Conservation (phyloP, 2,797 vertebrate species). For the Cephalopachus bancanus region DNA sequence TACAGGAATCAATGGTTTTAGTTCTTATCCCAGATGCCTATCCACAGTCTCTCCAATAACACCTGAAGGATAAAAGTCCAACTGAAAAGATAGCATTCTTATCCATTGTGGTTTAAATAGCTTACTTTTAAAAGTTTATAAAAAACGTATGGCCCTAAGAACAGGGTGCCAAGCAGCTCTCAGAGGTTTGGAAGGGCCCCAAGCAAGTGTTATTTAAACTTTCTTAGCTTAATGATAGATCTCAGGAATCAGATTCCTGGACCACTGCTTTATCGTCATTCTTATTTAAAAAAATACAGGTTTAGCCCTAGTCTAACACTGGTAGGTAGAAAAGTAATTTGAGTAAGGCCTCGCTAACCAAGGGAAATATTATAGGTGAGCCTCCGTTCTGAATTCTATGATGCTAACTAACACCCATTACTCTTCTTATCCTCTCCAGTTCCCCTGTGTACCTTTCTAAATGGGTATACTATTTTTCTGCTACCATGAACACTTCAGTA, state of each 20-base stretch:
- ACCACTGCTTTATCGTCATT: not conserved
- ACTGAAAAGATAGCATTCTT: not conserved
- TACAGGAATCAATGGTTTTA: accelerated
- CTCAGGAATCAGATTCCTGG: not conserved
- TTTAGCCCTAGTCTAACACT: not conserved
- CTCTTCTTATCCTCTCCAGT: not conserved
- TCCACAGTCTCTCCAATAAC: not conserved
- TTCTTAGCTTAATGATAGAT: not conserved
- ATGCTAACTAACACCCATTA: not conserved
- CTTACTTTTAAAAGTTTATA: not conserved
- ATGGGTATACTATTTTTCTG: slow-evolving; percentile 67
- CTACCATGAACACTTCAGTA: slow-evolving; percentile 73
- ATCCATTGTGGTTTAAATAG: not conserved
- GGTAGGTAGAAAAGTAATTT: not conserved
- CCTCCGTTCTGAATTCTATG: not conserved
- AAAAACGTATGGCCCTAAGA: not conserved
- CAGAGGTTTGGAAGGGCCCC: not conserved
- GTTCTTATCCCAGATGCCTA: not conserved
- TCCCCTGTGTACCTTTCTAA: not conserved
- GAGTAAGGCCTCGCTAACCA: not conserved
- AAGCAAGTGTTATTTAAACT: not conserved
- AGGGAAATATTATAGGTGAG: slow-evolving; percentile 51
- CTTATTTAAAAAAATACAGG: not conserved
- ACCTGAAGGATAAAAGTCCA: not conserved
- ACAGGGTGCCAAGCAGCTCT: not conserved